Evolutionary conservation across 2,113 vertebrate genomes (phyloP), one percentile per base, ranked within the genome.

Genomic region (Microtus pennsylvanicus): DNA sequence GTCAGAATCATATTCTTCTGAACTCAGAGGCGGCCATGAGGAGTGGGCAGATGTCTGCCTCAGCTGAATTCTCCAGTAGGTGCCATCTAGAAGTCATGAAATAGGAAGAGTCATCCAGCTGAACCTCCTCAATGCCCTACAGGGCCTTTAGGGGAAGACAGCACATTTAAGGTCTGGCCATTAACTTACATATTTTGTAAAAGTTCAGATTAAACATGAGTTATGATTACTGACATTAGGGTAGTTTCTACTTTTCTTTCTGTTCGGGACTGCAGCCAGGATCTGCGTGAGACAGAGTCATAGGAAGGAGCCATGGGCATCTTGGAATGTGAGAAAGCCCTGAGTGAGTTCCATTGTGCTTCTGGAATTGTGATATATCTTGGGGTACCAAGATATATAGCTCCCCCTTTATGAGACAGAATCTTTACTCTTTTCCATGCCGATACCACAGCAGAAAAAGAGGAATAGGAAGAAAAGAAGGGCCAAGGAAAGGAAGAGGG

Each of bases 381-480:
- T 55, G 52, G 52, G 52, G 52, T 52, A 52, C 97, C 2, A 97
- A 98, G 97, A 90, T 80, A 96, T 76, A 92, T 96, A 90, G 93
- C 81, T 97, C 98, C 96, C 95, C 26, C 52, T 94, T 97, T 91
- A 97, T 95, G 96, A 97, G 97, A 93, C 93, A 98, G 97, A 98
- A 96, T 96, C 63, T 90, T 93, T 95, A 93, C 92, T 97, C 95
- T 98, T 96, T 98, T 98, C 82, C 97, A 98, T 97, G 96, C 95
- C 90, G 70, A 93, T 98, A 96, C 95, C 98, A 97, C 61, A 30
- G 67, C 13, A 47, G 33, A 65, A 33, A 28, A 45, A 33, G n/a
- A 45, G 3, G 61, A n/a, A 7, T 3, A 72, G 30, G 12, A 42
- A 28, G 74, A 76, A 45, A 13, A 47, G 33, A 26, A 33, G 16